Percentiles rank a stretch among this genome's conserved stretches.
Conservation (phyloP, 1,140 invertebrate genomes). For the Lasioglossum baleicum region DNA sequence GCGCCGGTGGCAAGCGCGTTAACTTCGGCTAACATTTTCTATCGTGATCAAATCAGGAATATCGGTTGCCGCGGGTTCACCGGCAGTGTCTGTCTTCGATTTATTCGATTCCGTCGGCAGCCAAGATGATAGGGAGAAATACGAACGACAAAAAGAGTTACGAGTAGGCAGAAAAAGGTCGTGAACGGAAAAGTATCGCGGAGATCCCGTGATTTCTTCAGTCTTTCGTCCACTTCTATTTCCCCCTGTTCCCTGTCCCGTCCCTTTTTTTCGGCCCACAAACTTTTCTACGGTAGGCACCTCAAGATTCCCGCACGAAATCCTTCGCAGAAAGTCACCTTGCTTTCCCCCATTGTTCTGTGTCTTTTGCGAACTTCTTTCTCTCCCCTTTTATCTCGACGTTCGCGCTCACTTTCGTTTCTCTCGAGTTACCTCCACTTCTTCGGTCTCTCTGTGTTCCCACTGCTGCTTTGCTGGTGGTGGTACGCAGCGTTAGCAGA, state of each 20-base stretch:
- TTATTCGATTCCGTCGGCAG: constrained; percentile 47
- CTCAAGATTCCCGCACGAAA: constrained; percentile 23
- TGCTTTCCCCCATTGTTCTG: constrained; percentile 39
- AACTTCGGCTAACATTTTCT: constrained; percentile 39
- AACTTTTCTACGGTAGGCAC: constrained; percentile 57
- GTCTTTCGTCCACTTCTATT: constrained; percentile 21
- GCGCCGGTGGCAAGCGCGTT: constrained; percentile 23
- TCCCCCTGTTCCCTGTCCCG: background rate
- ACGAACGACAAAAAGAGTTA: constrained; percentile 12
- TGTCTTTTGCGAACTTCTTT: constrained; percentile 42
- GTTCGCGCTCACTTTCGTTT: constrained; percentile 38
- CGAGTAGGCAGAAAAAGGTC: constrained; percentile 24
- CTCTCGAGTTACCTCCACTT: constrained; percentile 34
- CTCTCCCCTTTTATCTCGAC: constrained; percentile 5
- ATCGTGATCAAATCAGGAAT: constrained; percentile 30
- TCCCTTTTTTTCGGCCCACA: constrained; percentile 49
- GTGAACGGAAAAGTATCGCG: background rate
- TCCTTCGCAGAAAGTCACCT: constrained; percentile 47
- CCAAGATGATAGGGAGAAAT: constrained; percentile 1
- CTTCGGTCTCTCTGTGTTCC: constrained; percentile 43
- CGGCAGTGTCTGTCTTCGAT: constrained; percentile 26
- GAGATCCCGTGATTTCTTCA: constrained; percentile 53
- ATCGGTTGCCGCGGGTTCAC: constrained; percentile 49
- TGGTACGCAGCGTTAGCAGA: too few species aligned
- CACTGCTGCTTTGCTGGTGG: constrained; percentile 6